Conservation (phyloP, 2,113 vertebrate species). For the pig (Sus scrofa) region T2T-Sscrofa CM000815.6:108286001-108286500, state of each 20-base stretch:
- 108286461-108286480: conserved; percentile 83
- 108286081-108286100: neutral
- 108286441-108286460: conserved; percentile 56
- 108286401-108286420: conserved; percentile 73
- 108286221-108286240: neutral
- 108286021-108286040: neutral
- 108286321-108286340: neutral
- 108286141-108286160: neutral
- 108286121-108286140: neutral
- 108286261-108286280: neutral
- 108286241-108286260: neutral
- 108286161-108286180: neutral
- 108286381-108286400: conserved; percentile 7
- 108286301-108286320: neutral
- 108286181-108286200: neutral
- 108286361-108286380: neutral
- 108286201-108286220: neutral
- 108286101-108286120: neutral
- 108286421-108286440: conserved; percentile 74
- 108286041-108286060: neutral
- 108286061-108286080: neutral
- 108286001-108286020: neutral
- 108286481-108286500: conserved; percentile 92
- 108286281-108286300: neutral
- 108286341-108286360: neutral